phyloP scores from a whole-genome alignment of 2,888 invertebrate species.

The Clanis bilineata region DNA sequence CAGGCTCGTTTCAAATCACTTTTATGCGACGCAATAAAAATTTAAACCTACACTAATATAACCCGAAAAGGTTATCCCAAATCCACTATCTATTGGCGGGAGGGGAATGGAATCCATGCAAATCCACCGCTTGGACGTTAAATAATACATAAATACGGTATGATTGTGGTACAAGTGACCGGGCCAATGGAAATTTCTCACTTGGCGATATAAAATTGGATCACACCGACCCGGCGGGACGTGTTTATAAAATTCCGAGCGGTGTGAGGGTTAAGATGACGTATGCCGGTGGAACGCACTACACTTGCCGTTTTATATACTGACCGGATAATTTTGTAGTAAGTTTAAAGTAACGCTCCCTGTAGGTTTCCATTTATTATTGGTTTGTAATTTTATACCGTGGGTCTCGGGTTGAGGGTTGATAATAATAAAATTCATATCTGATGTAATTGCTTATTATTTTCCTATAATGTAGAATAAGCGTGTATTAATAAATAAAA shows the following conservation, averaged over 20 bases:
- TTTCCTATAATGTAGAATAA: too few relatives aligned
- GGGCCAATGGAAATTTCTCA: constrained; percentile 67
- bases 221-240: constrained; percentile 43
- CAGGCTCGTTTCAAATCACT: constrained; percentile 41
- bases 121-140: constrained; percentile 66
- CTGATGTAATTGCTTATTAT: too few relatives aligned
- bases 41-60: constrained; percentile 49
- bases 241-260: constrained; percentile 56
- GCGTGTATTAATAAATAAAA: too few relatives aligned
- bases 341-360: constrained; percentile 20
- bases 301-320: constrained; percentile 29
- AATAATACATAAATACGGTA: constrained; percentile 73
- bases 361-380: neutral
- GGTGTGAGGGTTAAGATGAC: constrained; percentile 55
- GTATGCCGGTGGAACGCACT: constrained; percentile 18
- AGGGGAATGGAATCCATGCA: constrained; percentile 60
- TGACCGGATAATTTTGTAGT: constrained; percentile 25
- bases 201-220: constrained; percentile 72
- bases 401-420: too few relatives aligned
- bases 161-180: constrained; percentile 53
- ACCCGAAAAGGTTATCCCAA: constrained; percentile 49
- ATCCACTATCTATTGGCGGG: constrained; percentile 38
- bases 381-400: neutral
- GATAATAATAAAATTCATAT: too few relatives aligned
- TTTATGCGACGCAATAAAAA: constrained; percentile 45